Base-by-base conservation (phyloP, 1,140 invertebrate species). In the Trigoniulus corallinus region DNA sequence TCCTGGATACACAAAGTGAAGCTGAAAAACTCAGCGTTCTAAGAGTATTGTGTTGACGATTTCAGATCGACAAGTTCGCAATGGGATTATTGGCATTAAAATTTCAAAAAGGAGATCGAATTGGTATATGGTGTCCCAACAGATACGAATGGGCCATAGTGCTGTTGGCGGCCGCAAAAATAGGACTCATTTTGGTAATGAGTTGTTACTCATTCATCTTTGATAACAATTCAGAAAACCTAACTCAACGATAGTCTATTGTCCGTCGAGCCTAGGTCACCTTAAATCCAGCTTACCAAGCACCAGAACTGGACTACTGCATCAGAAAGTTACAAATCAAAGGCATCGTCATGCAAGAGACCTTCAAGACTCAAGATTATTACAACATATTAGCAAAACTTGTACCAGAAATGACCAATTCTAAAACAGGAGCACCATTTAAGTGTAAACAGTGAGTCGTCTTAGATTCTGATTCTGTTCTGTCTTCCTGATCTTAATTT, bases 81-180 rank as follows among this genome's bases (percentile, higher is more conserved):
- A 81, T 81, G 15, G 84, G 85, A 1, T 68, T 97, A 0, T 62
- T 78, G 40, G 74, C 74, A 21, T 59, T 92, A 13, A 89, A 89
- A 0, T 62, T 96, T 12, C 61, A 79, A 52, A 74, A 69, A 46
- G 88, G 88, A 0, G 92, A 97, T 60, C 65, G 83, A 4, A 57
- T 98, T 1, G 92, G 83, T 0, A 71, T 97, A 13, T 95, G 86
- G 84, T 78, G 80, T 0, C 88, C 89, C 0, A 98, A 96, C 66
- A 72, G 73, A 23, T 61, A 78, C 3, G 79, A 86, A 59, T 98
- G 91, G 89, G 70, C 84, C 2, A 58, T 93, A 0, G 71, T 78
- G 0, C 74, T 82, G 57, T 70, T 87, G 54, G 91, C 81, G 1
- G 78, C 82, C 2, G 77, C 81, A 0, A 78, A 87, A 55, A 77